Percentiles rank a stretch among this genome's conserved stretches.
phyloP scores from a whole-genome alignment of 2,113 vertebrate genomes.

The Rhagologus leucostigma region DNA sequence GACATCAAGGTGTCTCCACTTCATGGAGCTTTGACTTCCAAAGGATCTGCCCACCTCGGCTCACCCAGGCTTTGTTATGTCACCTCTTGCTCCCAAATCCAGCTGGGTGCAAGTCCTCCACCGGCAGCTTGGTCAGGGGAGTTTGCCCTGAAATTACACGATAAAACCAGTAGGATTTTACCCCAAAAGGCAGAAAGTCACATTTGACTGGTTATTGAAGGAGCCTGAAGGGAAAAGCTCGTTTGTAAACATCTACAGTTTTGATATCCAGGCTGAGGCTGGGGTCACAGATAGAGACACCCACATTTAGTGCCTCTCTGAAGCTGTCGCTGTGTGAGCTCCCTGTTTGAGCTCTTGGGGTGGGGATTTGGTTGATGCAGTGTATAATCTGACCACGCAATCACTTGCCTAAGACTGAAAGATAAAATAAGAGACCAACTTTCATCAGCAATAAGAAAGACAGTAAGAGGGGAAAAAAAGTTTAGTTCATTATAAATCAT shows the following conservation, averaged over 20 bases:
- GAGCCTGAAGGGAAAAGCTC: neutral
- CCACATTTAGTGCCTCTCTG: neutral
- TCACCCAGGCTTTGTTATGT: neutral
- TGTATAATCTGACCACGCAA: neutral
- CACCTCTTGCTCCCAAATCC: neutral
- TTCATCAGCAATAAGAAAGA: neutral
- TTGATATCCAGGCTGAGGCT: neutral
- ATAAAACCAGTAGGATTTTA: neutral
- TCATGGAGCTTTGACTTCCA: neutral
- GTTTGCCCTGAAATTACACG: neutral
- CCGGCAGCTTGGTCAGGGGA: neutral
- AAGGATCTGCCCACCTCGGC: neutral
- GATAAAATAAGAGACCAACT: neutral
- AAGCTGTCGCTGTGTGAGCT: neutral
- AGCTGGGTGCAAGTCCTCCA: neutral
- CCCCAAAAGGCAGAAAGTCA: neutral
- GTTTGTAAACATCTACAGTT: neutral
- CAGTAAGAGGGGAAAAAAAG: neutral
- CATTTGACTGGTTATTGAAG: neutral
- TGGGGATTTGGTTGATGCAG: neutral
- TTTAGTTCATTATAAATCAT: accelerated
- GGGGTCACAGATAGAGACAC: neutral
- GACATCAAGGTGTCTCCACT: neutral
- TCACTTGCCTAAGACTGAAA: slow-evolving; percentile 35
- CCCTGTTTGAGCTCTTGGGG: neutral